A percentile compares a stretch with the other conserved stretches of the same genome.
These are phyloP conservation scores for Huso huso DNA, from an alignment of 2,797 vertebrate genomes.

Conservation along the genomic window DNA sequence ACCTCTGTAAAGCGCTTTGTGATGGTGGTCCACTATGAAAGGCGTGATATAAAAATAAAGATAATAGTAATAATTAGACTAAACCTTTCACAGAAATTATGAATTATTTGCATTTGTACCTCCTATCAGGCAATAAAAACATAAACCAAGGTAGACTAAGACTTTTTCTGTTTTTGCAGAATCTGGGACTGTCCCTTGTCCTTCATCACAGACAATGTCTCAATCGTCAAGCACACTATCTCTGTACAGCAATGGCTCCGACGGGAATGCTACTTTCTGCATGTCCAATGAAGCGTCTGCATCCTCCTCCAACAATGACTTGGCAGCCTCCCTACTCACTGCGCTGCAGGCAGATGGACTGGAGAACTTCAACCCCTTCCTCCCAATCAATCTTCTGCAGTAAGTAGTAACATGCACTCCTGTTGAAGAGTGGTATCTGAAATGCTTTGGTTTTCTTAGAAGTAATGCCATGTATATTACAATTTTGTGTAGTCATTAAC, in stretches of 20 bases:
- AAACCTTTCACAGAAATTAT: too few relatives aligned
- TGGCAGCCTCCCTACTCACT: conserved; percentile 58
- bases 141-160: not conserved
- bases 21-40: too few relatives aligned
- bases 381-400: conserved; percentile 71
- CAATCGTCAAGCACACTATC: conserved; percentile 70
- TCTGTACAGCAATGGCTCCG: conserved; percentile 64
- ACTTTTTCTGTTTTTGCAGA: conserved; percentile 32
- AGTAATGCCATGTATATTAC: too few relatives aligned
- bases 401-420: conserved; percentile 41
- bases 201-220: conserved; percentile 56
- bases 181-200: conserved; percentile 20
- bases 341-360: conserved; percentile 57
- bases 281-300: conserved; percentile 62
- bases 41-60: too few relatives aligned
- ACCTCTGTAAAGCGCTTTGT: too few relatives aligned
- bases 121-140: too few relatives aligned
- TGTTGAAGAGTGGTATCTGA: too few relatives aligned
- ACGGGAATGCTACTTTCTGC: conserved; percentile 61
- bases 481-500: too few relatives aligned
- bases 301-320: conserved; percentile 64
- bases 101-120: too few relatives aligned
- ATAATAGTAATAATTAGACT: too few relatives aligned
- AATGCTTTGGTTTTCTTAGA: too few relatives aligned
- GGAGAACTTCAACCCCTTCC: conserved; percentile 66